Base-by-base conservation (phyloP, 2,113 vertebrate genomes). In the Gallinago media region DNA sequence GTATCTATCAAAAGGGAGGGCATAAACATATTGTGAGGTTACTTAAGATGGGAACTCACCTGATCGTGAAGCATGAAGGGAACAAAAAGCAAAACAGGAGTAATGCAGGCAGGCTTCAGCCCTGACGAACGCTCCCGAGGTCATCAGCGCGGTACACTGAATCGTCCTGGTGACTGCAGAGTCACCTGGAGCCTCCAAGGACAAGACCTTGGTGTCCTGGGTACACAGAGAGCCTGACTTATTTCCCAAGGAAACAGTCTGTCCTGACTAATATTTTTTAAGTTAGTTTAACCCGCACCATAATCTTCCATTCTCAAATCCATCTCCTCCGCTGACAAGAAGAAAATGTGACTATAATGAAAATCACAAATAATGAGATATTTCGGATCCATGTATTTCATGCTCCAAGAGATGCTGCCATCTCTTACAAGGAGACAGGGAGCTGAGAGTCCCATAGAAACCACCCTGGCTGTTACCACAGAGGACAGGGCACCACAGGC, bases 211-310 rank as follows among this genome's bases (percentile, higher is more conserved):
- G 94, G 85, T 59, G 75, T 83, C 63, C 32, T 9, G 2, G 44
- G 31, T 72, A 79, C 66, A 49, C 7, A 0, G 8, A 81, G 44
- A 40, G 31, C 59, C 81, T 29, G 44, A 10, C 67, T 90, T 86
- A 94, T 74, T 91, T 89, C 80, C 82, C 95, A 95, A 95, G 80
- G 88, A 96, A 96, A 96, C 78, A 79, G 49, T 46, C 20, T 92
- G 65, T 89, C 93, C 94, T 44, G 19, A 40, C 20, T 86, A 58
- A 52, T 66, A 29, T 8, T 67, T 87, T 85, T 71, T 47, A 85
- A 83, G 77, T 46, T 25, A 73, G 54, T 88, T 88, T 81, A 89
- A 92, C 65, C 65, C 63, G 56, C 34, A 42, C 38, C 26, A 47
- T 47, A 29, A 88, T n/a, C 36, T 26, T 81, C 40, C 55, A n/a